Evolutionary conservation across 2,888 invertebrate species (phyloP).

Genomic region (Bombylius discolor): DNA sequence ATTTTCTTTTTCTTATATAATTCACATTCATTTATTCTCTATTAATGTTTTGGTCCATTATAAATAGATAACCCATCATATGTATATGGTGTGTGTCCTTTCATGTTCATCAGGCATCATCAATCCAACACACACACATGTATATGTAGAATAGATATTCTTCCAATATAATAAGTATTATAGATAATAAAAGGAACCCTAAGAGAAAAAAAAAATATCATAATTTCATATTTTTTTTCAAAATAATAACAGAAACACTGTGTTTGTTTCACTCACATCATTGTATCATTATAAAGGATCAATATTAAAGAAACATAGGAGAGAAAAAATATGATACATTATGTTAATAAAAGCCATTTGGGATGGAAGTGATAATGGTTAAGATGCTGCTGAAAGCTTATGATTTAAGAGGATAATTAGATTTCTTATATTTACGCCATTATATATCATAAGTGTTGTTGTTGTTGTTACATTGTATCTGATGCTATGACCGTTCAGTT

Average conservation of each 20-base stretch:
- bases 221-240: too few relatives aligned
- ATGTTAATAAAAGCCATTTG: conserved; percentile 12
- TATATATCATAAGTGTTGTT: background rate
- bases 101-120: too few relatives aligned
- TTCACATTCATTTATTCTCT: background rate
- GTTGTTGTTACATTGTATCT: background rate
- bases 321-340: conserved; percentile 7
- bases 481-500: background rate
- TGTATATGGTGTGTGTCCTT: too few relatives aligned
- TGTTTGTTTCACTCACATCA: too few relatives aligned
- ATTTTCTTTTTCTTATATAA: background rate
- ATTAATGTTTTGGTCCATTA: conserved; percentile 4
- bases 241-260: too few relatives aligned
- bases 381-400: conserved; percentile 4
- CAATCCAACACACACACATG: too few relatives aligned
- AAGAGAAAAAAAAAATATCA: too few relatives aligned
- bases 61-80: background rate
- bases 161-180: too few relatives aligned
- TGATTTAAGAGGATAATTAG: conserved; percentile 12
- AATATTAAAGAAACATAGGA: background rate
- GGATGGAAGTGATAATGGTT: conserved; percentile 9
- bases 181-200: too few relatives aligned
- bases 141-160: too few relatives aligned
- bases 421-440: background rate
- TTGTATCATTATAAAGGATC: too few relatives aligned